phyloP scores from a whole-genome alignment of 2,113 vertebrate genomes.

The Cercopithecus mona region DNA sequence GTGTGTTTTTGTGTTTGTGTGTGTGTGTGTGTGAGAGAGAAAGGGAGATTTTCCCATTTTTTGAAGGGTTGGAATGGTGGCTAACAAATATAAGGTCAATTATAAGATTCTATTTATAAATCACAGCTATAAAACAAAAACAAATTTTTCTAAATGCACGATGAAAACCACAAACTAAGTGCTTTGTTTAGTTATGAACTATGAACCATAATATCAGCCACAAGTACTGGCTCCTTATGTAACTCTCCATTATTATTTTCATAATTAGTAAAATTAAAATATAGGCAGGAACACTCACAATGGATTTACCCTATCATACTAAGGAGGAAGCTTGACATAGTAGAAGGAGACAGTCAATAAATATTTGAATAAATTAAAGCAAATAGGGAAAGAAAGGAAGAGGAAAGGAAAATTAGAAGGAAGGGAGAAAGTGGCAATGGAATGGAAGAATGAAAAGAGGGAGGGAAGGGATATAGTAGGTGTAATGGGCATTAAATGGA shows the following conservation, averaged over 20 bases:
- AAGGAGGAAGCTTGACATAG: not conserved
- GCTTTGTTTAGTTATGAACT: not conserved
- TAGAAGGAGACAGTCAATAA: not conserved
- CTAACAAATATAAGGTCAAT: not conserved
- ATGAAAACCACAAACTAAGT: not conserved
- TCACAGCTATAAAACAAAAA: not conserved
- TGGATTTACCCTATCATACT: not conserved
- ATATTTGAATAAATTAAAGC: conserved; percentile 47
- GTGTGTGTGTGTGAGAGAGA: conserved; percentile 40
- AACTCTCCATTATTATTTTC: not conserved
- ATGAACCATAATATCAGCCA: not conserved
- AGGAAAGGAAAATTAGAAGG: not conserved
- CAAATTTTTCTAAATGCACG: not conserved
- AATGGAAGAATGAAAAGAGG: not conserved
- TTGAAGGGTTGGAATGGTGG: not conserved
- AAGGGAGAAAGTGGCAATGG: not conserved
- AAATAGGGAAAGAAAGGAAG: not conserved
- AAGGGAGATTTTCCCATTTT: not conserved
- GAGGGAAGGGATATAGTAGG: too few species aligned
- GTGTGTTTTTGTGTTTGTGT: not conserved
- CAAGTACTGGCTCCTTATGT: not conserved
- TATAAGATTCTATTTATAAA: conserved; percentile 7
- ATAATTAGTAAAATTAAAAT: not conserved
- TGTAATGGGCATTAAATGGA: not conserved
- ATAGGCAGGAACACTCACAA: not conserved